phyloP scores from a whole-genome alignment of 2,888 invertebrate species.

The Aphodius granarius region DNA sequence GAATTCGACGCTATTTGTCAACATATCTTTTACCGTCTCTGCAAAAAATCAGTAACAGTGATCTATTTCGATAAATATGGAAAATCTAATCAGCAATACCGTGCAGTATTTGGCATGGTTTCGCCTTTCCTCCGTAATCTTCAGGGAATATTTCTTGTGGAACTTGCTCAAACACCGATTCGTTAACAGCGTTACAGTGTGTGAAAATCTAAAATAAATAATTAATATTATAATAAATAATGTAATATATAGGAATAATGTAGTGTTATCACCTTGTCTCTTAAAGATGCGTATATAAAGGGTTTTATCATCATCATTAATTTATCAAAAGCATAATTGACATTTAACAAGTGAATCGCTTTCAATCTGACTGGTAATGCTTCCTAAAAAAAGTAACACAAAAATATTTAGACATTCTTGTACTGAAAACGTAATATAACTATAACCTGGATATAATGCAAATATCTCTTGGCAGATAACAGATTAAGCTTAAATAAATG shows the following conservation, averaged over 20 bases:
- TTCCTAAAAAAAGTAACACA: conserved; percentile 21
- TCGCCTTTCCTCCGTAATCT: conserved; percentile 63
- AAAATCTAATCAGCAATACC: conserved; percentile 22
- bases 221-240: no score
- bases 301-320: conserved; percentile 16
- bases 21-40: neutral
- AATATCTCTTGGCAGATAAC: conserved; percentile 66
- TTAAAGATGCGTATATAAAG: neutral
- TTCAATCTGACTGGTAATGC: conserved; percentile 24
- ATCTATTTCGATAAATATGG: neutral
- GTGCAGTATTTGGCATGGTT: conserved; percentile 31
- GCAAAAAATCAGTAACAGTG: neutral
- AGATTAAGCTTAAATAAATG: conserved; percentile 59
- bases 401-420: no score
- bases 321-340: conserved; percentile 17
- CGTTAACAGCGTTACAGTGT: neutral
- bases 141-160: conserved; percentile 62
- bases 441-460: conserved; percentile 71
- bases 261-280: neutral
- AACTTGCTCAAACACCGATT: conserved; percentile 45
- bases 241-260: no score
- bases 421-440: no score
- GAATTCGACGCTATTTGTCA: neutral
- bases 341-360: conserved; percentile 25
- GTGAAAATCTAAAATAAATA: neutral